A percentile compares a stretch with the other conserved stretches of the same genome.
These are phyloP conservation scores for Zapornia atra DNA, from an alignment of 2,113 vertebrate genomes.

Conservation along the genomic window DNA sequence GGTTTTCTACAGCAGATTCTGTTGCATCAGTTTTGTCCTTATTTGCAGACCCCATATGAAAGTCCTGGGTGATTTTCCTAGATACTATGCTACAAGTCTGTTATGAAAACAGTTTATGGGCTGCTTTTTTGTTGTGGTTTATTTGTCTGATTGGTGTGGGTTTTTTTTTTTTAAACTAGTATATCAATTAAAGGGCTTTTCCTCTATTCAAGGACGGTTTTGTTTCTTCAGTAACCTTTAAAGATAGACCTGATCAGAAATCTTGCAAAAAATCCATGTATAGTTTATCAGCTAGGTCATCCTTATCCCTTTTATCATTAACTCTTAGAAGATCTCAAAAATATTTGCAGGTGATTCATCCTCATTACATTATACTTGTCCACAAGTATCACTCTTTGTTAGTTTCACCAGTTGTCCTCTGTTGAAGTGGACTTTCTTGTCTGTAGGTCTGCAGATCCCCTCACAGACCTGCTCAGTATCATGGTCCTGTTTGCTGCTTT, in stretches of 20 bases:
- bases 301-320: background rate
- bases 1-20: background rate
- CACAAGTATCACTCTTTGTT: background rate
- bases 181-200: background rate
- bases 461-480: background rate
- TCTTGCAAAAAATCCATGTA: background rate
- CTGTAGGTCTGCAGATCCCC: background rate
- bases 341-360: background rate
- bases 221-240: background rate
- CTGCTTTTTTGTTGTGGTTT: background rate
- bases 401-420: background rate
- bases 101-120: background rate
- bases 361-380: background rate
- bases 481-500: background rate
- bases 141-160: too few species aligned
- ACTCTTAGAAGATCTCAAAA: background rate
- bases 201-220: background rate
- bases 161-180: background rate
- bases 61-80: background rate
- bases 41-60: background rate
- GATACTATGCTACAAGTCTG: background rate
- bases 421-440: background rate
- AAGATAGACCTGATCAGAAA: background rate
- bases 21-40: background rate
- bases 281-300: background rate